Evolutionary conservation across 2,888 invertebrate genomes (phyloP), one percentile per base, ranked within the genome.

Genomic region (Pelosia muscerda): DNA sequence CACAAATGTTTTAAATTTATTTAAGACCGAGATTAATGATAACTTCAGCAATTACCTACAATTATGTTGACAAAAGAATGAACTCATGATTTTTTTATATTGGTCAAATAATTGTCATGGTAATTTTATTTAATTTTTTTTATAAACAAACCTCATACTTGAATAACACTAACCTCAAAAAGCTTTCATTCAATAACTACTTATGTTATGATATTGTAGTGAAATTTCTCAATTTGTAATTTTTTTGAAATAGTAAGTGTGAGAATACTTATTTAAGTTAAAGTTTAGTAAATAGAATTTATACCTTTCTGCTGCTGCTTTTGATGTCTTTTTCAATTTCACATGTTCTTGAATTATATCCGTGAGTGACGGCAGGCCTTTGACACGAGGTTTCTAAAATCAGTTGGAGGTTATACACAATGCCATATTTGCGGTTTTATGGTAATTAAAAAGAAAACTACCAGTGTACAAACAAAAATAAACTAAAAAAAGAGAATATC

Each of bases 341-440:
- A 61, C 61, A 54, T 69, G 55, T 57, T 76, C 77, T 72, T 79
- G 75, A 55, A 78, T 64, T 19, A 97, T 93, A 15, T 97, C 97
- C 15, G 87, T 76, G n/a, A 97, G 89, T 15, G 95, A 93, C 0
- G 97, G 96, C 0, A 96, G 94, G 65, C 96, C 97, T 88, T 97
- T 97, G 0, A 95, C 94, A 63, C 96, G 89, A 13, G 91, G 88
- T 77, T 95, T 95, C 97, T 97, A 89, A 77, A 80, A 82, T 49
- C 22, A 53, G 19, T 1, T 19, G 55, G 25, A 62, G 66, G 61
- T 56, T 66, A 67, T 65, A 28, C n/a, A 31, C n/a, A 31, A n/a
- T 53, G 13, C 13, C n/a, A n/a, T 2, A 9, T 11, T 5, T 53
- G 19, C n/a, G 6, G 11, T n/a, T 53, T n/a, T n/a, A n/a, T 2